Evolutionary conservation across 1,140 invertebrate species (phyloP).

Genomic region (Lepidotrigona ventralis): DNA sequence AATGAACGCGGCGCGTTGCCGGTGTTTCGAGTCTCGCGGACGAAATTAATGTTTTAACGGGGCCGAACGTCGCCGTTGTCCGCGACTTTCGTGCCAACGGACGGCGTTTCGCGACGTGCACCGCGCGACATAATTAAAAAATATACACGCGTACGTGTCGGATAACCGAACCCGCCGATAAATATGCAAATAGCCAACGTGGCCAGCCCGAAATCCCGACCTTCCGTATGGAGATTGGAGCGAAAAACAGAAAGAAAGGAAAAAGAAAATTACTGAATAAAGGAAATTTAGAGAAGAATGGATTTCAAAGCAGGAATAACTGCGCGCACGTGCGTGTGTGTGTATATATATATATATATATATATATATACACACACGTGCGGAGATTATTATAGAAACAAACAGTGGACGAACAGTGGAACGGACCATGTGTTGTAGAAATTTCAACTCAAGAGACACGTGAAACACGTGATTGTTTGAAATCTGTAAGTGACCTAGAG

Average conservation of each 20-base stretch:
- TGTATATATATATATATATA: too few relatives aligned
- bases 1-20: conserved; percentile 31
- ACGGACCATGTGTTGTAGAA: neutral
- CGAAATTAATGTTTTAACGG: conserved; percentile 41
- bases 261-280: neutral
- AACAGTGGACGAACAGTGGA: neutral
- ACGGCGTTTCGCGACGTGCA: neutral
- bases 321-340: too few relatives aligned
- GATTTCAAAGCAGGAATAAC: neutral
- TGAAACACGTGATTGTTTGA: neutral
- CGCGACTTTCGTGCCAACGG: neutral
- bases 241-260: too few relatives aligned
- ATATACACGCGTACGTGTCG: neutral
- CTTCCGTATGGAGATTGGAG: neutral
- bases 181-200: neutral
- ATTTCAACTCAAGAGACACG: neutral
- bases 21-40: conserved; percentile 24
- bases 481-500: neutral
- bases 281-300: neutral
- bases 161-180: neutral
- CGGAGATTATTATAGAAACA: neutral
- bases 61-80: neutral
- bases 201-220: neutral
- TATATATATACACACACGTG: too few relatives aligned
- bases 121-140: conserved; percentile 15